Evolutionary conservation across 2,797 vertebrate species (phyloP).

Genomic region (Lutjanus campechanus): DNA sequence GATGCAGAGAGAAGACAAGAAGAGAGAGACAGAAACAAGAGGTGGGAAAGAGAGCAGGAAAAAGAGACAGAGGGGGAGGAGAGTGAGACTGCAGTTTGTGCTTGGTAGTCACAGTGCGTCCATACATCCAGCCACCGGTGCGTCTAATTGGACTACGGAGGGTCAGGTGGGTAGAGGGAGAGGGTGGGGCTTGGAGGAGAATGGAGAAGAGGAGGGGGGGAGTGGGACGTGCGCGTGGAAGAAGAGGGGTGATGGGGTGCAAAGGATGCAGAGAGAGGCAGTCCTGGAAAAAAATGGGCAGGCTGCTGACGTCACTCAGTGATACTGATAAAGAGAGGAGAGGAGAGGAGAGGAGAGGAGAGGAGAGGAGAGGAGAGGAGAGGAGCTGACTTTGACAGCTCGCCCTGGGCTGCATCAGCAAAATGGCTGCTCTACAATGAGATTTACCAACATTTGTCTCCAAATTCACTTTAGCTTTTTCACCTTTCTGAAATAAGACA

Average conservation of each 20-base stretch:
- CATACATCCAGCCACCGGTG: slow-evolving; percentile 67
- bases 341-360: slow-evolving; percentile 7
- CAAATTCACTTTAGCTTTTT: slow-evolving; percentile 23
- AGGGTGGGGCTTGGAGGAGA: slow-evolving; percentile 66
- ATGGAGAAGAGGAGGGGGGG: slow-evolving; percentile 13
- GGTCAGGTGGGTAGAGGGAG: slow-evolving; percentile 81
- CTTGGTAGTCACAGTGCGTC: slow-evolving; percentile 82
- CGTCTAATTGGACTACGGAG: slow-evolving; percentile 79
- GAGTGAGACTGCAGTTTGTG: slow-evolving; percentile 84
- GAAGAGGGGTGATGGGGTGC: slow-evolving; percentile 64
- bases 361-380: neutral
- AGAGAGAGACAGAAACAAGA: slow-evolving; percentile 69
- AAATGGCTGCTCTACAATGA: slow-evolving; percentile 65
- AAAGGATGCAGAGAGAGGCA: slow-evolving; percentile 71
- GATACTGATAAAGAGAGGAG: slow-evolving; percentile 35
- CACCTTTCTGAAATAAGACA: slow-evolving; percentile 12
- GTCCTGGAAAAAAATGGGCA: slow-evolving; percentile 65
- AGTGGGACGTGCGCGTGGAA: slow-evolving; percentile 10
- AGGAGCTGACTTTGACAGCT: slow-evolving; percentile 67
- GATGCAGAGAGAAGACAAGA: slow-evolving; percentile 57
- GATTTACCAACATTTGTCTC: neutral
- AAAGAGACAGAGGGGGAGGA: slow-evolving; percentile 73
- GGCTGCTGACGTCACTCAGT: slow-evolving; percentile 68
- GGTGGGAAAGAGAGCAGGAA: slow-evolving; percentile 71
- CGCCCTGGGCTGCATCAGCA: slow-evolving; percentile 67